Evolutionary conservation across 2,797 vertebrate genomes (phyloP), one percentile per base, ranked within the genome.

Genomic region (Liasis olivaceus): DNA sequence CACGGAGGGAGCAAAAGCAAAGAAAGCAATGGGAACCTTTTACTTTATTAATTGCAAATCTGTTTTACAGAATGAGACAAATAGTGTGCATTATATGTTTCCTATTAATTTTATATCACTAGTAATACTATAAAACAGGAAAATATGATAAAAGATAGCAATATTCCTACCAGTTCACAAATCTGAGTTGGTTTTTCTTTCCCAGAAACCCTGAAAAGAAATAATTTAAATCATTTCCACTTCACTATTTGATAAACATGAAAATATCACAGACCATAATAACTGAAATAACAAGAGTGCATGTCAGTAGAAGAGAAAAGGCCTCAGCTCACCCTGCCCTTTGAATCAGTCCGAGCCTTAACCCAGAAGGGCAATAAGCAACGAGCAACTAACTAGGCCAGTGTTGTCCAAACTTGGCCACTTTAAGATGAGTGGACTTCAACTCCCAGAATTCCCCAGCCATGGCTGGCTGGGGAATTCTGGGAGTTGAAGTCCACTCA

Each of bases 91-190:
- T 31, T 84, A 24, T 81, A 90, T 4, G 20, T 17, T 88, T 93
- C 84, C 13, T 6, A 13, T 66, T 89, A 72, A 13, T 69, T 72
- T 42, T 54, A 59, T 24, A n/a, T 77, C 51, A 72, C 26, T 90
- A 22, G 87, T 1, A 42, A n/a, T 91, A 69, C 36, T 11, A 59
- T 6, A 12, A 62, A 5, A 51, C 8, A 60, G 42, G 56, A 1
- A 88, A 11, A 6, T 60, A 86, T 90, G 1, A 1, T 91, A 96
- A 66, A 91, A 93, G 84, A 7, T 89, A 96, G 36, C 85, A 93
- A 93, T 90, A 95, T 24, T 8, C 98, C 98, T 97, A 99, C 99
- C 98, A 98, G 96, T 42, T 98, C 96, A 92, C 99, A 97, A 92
- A 98, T 96, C 95, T 98, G 97, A 89, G 98, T 98, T 94, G 97